These are phyloP conservation scores for Diorhabda sublineata DNA, from an alignment of 1,140 invertebrate genomes.

Conservation along the genomic window DNA sequence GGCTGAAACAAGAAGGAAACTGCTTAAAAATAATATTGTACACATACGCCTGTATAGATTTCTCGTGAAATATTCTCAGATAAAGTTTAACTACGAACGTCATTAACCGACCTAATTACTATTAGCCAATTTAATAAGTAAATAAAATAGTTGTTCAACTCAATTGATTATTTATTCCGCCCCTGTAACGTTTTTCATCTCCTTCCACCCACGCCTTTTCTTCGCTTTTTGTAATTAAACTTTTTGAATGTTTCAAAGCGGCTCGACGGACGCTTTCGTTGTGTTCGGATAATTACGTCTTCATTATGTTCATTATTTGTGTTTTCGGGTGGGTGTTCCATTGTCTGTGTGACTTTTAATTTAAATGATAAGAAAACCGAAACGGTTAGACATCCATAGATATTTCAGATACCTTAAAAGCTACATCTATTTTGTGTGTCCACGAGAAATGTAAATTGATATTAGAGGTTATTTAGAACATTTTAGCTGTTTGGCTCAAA, in stretches of 20 bases:
- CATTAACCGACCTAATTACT: no score
- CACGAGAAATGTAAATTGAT: not conserved
- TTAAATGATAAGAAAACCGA: slow-evolving; percentile 3
- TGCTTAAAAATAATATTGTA: no score
- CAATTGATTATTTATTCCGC: no score
- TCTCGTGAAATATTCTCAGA: no score
- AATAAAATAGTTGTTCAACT: no score
- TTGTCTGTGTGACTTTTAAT: not conserved
- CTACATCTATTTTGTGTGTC: not conserved
- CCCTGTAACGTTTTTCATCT: not conserved
- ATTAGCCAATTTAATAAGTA: no score
- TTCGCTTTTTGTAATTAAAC: slow-evolving; percentile 1
- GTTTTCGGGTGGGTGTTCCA: not conserved
- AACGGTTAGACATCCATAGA: not conserved
- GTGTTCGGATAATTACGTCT: slow-evolving; percentile 1
- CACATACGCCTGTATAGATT: no score
- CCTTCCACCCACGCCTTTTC: not conserved
- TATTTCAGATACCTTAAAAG: not conserved
- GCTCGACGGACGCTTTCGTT: not conserved
- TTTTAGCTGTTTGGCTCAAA: no score
- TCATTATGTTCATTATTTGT: slow-evolving; percentile 3
- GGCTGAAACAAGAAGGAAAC: no score
- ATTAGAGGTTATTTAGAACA: no score
- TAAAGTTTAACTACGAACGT: no score
- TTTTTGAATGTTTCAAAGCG: slow-evolving; percentile 2